Conservation (phyloP, 2,797 vertebrate genomes). For the Pempheris klunzingeri region DNA sequence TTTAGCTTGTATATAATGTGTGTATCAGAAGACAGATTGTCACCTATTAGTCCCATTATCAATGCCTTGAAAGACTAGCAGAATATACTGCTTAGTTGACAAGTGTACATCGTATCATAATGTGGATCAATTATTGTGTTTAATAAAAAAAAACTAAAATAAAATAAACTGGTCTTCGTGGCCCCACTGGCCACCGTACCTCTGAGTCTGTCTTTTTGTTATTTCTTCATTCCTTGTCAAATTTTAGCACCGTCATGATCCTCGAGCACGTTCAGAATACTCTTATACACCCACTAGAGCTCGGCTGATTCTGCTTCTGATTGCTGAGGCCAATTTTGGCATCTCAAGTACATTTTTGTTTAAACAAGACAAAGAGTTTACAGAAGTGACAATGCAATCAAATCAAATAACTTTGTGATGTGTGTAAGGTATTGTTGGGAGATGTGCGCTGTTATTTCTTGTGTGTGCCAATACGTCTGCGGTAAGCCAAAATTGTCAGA, state of each 20-base stretch:
- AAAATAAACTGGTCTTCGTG: constrained; percentile 79
- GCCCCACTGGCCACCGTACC: constrained; percentile 68
- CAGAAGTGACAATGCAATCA: background rate
- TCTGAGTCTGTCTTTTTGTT: constrained; percentile 48
- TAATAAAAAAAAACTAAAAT: constrained; percentile 75
- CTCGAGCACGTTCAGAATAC: no score
- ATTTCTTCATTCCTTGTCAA: constrained; percentile 21
- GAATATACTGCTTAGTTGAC: constrained; percentile 70
- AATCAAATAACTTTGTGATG: background rate
- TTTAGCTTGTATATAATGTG: constrained; percentile 81
- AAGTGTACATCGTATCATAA: constrained; percentile 79
- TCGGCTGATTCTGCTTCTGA: no score
- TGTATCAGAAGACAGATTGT: constrained; percentile 75
- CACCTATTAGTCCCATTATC: constrained; percentile 75
- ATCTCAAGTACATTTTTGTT: no score
- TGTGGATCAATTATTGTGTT: constrained; percentile 84
- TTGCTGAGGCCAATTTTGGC: background rate
- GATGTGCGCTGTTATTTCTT: no score
- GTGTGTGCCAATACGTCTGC: background rate
- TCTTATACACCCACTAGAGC: no score
- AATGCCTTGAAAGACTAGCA: constrained; percentile 74
- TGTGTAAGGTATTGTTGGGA: no score
- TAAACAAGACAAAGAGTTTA: background rate
- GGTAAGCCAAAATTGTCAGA: background rate
- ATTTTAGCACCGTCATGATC: background rate